Evolutionary conservation across 2,888 invertebrate species (phyloP), one percentile per base, ranked within the genome.

Genomic region (Synergus laeviventris): DNA sequence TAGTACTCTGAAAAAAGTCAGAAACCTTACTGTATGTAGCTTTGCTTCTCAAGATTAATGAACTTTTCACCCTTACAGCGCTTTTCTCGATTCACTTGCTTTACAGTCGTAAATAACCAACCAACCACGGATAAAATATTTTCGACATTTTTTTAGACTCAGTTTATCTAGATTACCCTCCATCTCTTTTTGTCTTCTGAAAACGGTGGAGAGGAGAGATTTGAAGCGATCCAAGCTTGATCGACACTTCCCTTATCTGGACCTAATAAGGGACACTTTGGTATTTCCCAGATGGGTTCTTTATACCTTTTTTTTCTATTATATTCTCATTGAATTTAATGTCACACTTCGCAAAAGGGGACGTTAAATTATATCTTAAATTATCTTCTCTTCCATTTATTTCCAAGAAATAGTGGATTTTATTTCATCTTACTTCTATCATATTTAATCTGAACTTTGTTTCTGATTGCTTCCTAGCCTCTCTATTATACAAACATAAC

Each of bases 11-110:
- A 45, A 45, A 70, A 45, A 70, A 45, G n/a, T 45, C 21, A 49
- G 21, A 70, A 45, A n/a, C 45, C 70, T 49, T 64, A 64, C 36
- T 21, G 39, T 64, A 64, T 12, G n/a, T 39, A 18, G 14, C 21
- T 38, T 64, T 64, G 45, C 49, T 70, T 49, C 70, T 36, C 49
- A 31, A 70, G 70, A 70, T 70, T 54, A 36, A 70, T 70, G 70
- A 54, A 70, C 70, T 54, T 70, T 70, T 45, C 31, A 31, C 36
- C 49, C 70, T 49, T 36, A 49, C 36, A 70, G 12, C 31, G 45
- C 70, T 70, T 70, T 70, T 14, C 45, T 36, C 70, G 31, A 31
- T 70, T 70, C 49, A 36, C 49, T 70, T 49, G n/a, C 36, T 70
- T 70, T 70, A 70, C 54, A 66, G 42, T 31, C 66, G 24, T 66